Evolutionary conservation across 1,140 invertebrate species (phyloP), one percentile per base, ranked within the genome.

Genomic region (Holotrichia oblita): DNA sequence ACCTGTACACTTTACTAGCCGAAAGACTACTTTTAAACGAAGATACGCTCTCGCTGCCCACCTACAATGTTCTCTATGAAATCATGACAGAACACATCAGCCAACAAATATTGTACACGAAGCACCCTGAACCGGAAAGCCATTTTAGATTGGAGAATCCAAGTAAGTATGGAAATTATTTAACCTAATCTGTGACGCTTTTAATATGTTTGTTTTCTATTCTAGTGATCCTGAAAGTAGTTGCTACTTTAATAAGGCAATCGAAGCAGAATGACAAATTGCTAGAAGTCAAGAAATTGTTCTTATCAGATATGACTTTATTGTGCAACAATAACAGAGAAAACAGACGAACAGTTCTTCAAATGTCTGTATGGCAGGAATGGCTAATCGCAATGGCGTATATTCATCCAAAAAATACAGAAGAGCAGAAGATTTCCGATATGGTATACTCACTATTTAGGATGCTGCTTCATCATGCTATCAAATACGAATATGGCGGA

Each of bases 351-450:
- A 99, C 97, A 0, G 96, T 99, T 1, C 89, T 99, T 12, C 98
- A 99, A 89, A 99, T 99, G 98, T 99, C 98, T 6, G 98, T 99
- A 0, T 99, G 98, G 98, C 98, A 99, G 89, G 98, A 99, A 86
- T 99, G 98, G 98, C 89, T 99, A 0, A 99, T 99, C 83, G 97
- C 97, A 6, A 94, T 99, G 93, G 96, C 98, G 27, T 99, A 99
- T 86, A 98, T 99, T 77, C 98, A 99, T 87, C 97, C 98, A 0
- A 95, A 97, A 86, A 98, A 95, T 83, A 92, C 93, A 0, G 97
- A 99, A 85, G 96, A 99, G 86, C 95, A 98, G 84, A 97, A 98
- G 87, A 95, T 99, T 72, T 98, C 96, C 0, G 98, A 99, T 84
- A 98, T 99, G 95, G 98, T 99, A 20, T 99, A 99, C 87, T 95